Evolutionary conservation across 2,797 vertebrate genomes (phyloP), one percentile per base, ranked within the genome.

Genomic region (Semaprochilodus insignis): DNA sequence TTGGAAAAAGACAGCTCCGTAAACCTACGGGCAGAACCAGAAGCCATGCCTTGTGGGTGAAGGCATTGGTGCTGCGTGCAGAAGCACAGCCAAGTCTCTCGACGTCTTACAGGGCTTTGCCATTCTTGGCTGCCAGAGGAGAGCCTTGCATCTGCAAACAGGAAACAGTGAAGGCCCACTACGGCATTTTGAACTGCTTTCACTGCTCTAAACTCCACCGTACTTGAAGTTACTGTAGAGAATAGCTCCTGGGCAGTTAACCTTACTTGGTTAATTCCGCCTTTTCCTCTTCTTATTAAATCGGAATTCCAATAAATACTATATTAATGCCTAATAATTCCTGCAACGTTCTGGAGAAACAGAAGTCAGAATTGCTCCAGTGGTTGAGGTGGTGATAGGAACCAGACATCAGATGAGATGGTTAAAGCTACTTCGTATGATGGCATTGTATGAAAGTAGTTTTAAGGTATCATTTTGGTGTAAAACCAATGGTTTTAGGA

Each of bases 1-100:
- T 81, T 81, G 40, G 21, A 83, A 67, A 6, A 73, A 16, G 66
- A 77, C 81, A 60, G 57, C 74, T 54, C 27, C 27, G 36, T 44
- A 83, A 85, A 52, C 77, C 74, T 31, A 66, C 62, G n/a, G 40
- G 59, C 78, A 23, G 52, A 44, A 36, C 67, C 14, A 40, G 19
- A 31, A 21, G 19, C 34, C 36, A 44, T n/a, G 8, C 34, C 65
- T 31, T 13, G 57, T 5, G n/a, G 57, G 8, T 13, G 21, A 23
- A 60, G 57, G 10, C 55, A 16, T n/a, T 59, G 40, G 40, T 8
- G 40, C 21, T 27, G 60, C n/a, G n/a, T 25, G 4, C 59, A 62
- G 44, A 44, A 4, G 44, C 59, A 25, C 59, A 44, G 44, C 44
- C 44, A 44, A 44, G 44, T 66, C 21, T n/a, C 34, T 19, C 63